A percentile compares a stretch with the other conserved stretches of the same genome.
Conservation (phyloP, 2,113 vertebrate genomes). For the Carassius gibelio region DNA sequence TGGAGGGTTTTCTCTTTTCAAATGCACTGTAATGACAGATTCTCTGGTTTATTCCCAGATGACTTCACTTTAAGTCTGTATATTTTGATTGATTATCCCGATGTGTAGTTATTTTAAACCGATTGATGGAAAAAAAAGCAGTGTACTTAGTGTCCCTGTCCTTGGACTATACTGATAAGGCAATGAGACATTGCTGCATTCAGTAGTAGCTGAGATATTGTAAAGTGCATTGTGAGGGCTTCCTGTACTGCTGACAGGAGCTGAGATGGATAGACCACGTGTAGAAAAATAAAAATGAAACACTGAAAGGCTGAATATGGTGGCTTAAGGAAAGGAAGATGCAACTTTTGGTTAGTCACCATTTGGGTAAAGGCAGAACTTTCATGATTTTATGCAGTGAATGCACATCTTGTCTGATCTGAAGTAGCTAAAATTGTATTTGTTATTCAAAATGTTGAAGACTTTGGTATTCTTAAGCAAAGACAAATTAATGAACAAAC, state of each 20-base stretch:
- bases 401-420: not conserved
- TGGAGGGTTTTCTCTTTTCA: not conserved
- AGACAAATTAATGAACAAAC: no score
- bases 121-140: not conserved
- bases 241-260: not conserved
- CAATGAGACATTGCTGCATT: not conserved
- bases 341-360: no score
- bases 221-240: not conserved
- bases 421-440: not conserved
- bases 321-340: not conserved
- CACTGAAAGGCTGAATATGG: not conserved
- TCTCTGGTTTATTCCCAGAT: not conserved
- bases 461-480: not conserved
- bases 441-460: not conserved
- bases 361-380: not conserved
- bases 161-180: not conserved
- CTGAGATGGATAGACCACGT: not conserved
- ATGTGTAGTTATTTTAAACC: not conserved
- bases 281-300: not conserved
- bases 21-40: not conserved
- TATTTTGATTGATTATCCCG: not conserved
- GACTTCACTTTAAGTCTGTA: not conserved
- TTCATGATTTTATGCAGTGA: not conserved
- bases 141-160: not conserved
- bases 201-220: conserved; percentile 1